These are phyloP conservation scores for Mastacembelus armatus DNA, from an alignment of 2,797 vertebrate species.

Conservation along the genomic window DNA sequence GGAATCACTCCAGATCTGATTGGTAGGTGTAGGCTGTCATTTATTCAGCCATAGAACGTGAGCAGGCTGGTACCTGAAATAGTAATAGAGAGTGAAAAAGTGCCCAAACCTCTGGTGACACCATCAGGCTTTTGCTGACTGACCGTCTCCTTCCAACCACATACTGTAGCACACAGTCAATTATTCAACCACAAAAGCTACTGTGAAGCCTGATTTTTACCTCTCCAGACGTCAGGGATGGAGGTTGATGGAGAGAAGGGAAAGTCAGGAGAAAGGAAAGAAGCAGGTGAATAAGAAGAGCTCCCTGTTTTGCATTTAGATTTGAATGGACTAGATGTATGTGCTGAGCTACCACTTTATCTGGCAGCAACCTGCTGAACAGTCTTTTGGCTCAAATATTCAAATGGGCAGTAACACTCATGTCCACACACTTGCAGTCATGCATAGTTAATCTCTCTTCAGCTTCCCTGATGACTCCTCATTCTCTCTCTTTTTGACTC, in stretches of 20 bases:
- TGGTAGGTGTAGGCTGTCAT: conserved; percentile 1
- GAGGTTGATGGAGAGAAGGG: not conserved
- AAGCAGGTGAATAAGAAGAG: not conserved
- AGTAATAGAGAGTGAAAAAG: conserved; percentile 1
- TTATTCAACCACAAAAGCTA: conserved; percentile 21
- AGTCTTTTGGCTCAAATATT: conserved; percentile 20
- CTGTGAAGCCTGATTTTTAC: conserved; percentile 1
- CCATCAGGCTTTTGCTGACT: conserved; percentile 38
- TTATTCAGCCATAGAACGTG: conserved; percentile 1
- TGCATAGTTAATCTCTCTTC: conserved; percentile 37
- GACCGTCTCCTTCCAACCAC: conserved; percentile 12
- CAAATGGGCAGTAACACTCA: conserved; percentile 10
- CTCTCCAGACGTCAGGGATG: not conserved
- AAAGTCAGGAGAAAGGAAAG: not conserved
- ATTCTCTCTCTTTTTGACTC: conserved; percentile 35
- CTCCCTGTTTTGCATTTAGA: conserved; percentile 68
- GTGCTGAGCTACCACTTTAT: conserved; percentile 21
- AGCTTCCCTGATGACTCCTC: conserved; percentile 14
- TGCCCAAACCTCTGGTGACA: conserved; percentile 13
- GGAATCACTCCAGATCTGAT: not conserved
- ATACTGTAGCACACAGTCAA: conserved; percentile 15
- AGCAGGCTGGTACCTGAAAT: conserved; percentile 7
- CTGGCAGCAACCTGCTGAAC: conserved; percentile 39
- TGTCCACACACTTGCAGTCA: conserved; percentile 14
- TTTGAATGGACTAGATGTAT: conserved; percentile 53